Base-by-base conservation (phyloP, 2,888 invertebrate genomes). In the Catocala sponsa region DNA sequence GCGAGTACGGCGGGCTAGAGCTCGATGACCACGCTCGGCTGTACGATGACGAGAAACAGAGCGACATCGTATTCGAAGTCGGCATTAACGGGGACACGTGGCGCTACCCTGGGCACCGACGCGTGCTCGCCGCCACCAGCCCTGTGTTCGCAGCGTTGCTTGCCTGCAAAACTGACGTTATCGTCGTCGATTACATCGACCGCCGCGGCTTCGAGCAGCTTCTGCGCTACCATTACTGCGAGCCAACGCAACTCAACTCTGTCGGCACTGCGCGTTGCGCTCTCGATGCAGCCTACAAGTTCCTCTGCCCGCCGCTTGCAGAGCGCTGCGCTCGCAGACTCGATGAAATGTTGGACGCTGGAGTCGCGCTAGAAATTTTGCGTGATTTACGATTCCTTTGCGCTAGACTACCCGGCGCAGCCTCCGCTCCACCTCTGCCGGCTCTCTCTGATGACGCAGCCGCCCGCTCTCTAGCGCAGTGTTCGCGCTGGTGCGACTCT, bases 281-380 rank as follows among this genome's bases (percentile, higher is more conserved):
- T 0, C 95, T 98, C 33, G 96, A 96, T 70, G 96, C 97, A 1
- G 97, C 97, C 25, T 96, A 97, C 82, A 96, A 97, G 80, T 97
- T 97, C 82, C 92, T 97, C 50, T 96, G 97, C 76, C 95, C 96
- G 6, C 96, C 95, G 15, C 92, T 98, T 55, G 96, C 96, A 2
- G 95, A 95, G 68, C 94, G 96, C 62, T 97, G 97, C 80, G 95
- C 97, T 32, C 91, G 95, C 38, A 96, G 96, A 59, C 93, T 98
- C 46, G 96, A 96, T 71, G 94, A 94, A 59, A 95, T 96, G 84
- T 86, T 97, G 38, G 95, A 95, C 62, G 93, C 95, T 4, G 94
- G 95, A 13, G 97, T 96, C 54, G 97, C 96, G 0, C 93, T 97
- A 4, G 95, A 95, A 76, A 95, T 97, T 55, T 91, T 96, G 72